These are phyloP conservation scores for Atta colombica DNA, from an alignment of 1,140 invertebrate genomes.

Conservation along the genomic window DNA sequence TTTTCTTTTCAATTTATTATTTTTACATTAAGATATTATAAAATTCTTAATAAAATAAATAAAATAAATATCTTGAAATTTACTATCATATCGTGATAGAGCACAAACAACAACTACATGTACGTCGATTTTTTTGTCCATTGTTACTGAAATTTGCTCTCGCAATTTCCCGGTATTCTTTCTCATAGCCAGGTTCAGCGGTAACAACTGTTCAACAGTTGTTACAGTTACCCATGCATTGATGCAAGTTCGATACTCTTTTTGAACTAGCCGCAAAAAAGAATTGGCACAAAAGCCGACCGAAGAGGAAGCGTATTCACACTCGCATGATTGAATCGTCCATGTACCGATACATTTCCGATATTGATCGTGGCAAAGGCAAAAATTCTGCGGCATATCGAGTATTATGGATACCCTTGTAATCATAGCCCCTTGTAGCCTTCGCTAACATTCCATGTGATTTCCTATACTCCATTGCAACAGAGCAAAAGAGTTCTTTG, in stretches of 20 bases:
- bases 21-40: not conserved
- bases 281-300: constrained; percentile 36
- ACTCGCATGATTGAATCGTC: constrained; percentile 57
- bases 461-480: constrained; percentile 19
- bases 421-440: constrained; percentile 56
- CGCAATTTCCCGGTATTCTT: constrained; percentile 51
- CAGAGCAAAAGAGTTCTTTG: constrained; percentile 21
- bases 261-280: constrained; percentile 66
- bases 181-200: constrained; percentile 47
- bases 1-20: not conserved
- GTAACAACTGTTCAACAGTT: constrained; percentile 70
- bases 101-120: not conserved
- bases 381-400: constrained; percentile 66
- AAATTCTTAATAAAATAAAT: too few relatives aligned
- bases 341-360: constrained; percentile 55
- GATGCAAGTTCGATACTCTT: constrained; percentile 70
- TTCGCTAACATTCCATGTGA: constrained; percentile 26
- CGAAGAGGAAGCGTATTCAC: constrained; percentile 19
- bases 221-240: constrained; percentile 53
- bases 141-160: constrained; percentile 50
- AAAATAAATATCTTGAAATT: not conserved
- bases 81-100: constrained; percentile 11
- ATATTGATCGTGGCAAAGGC: constrained; percentile 45
- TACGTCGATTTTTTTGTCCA: not conserved
- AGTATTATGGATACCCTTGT: constrained; percentile 63